phyloP scores from a whole-genome alignment of 2,888 invertebrate genomes.

The Brachyptera putata region DNA sequence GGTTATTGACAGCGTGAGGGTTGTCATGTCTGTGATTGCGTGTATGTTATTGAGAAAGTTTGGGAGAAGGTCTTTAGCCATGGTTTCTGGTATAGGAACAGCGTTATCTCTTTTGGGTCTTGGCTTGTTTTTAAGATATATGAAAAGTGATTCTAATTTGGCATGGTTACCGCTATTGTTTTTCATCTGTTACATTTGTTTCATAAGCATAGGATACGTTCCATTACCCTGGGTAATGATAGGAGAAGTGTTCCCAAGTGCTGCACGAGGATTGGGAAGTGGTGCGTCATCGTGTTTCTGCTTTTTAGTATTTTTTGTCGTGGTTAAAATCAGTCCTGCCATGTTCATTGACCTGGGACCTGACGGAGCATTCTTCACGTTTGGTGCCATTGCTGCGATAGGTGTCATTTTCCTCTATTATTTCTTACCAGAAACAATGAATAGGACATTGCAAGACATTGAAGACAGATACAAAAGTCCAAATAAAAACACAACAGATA shows the following conservation, averaged over 20 bases:
- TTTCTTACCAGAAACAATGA: conserved; percentile 64
- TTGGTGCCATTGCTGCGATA: conserved; percentile 54
- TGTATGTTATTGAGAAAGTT: conserved; percentile 59
- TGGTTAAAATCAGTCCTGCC: conserved; percentile 62
- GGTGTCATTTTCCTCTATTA: conserved; percentile 57
- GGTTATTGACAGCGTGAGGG: conserved; percentile 59
- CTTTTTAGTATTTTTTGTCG: conserved; percentile 59
- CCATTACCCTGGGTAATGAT: conserved; percentile 72
- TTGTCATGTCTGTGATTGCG: conserved; percentile 58
- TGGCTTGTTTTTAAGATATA: conserved; percentile 48
- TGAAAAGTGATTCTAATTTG: conserved; percentile 37
- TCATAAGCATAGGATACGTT: conserved; percentile 57
- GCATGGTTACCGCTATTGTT: conserved; percentile 52
- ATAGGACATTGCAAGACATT: conserved; percentile 63
- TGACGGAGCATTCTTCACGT: conserved; percentile 59
- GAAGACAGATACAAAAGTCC: conserved; percentile 45
- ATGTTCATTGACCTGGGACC: conserved; percentile 56
- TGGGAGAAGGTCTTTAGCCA: conserved; percentile 60
- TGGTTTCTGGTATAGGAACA: conserved; percentile 61
- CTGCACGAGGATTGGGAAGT: conserved; percentile 60
- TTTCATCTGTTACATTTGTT: conserved; percentile 55
- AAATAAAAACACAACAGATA: background rate
- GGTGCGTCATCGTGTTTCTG: conserved; percentile 62
- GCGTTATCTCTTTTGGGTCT: conserved; percentile 56
- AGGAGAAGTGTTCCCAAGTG: conserved; percentile 62